phyloP scores from a whole-genome alignment of 2,113 vertebrate genomes.

The Phocoena phocoena region DNA sequence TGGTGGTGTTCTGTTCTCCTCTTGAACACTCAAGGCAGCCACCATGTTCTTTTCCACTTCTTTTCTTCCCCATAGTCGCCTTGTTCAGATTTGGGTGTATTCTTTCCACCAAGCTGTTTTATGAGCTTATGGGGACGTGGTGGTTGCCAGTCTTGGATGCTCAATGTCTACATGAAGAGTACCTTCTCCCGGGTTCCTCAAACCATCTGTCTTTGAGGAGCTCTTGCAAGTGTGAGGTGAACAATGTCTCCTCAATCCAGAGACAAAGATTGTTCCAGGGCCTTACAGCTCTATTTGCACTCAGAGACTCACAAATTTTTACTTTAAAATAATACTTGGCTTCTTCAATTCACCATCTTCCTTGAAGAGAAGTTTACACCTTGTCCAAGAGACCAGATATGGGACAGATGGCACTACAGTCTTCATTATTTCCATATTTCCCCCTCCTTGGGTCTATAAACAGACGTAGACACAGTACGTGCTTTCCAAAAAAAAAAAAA shows the following conservation, averaged over 20 bases:
- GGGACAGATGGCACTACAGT: background rate
- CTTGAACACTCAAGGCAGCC: background rate
- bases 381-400: background rate
- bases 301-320: background rate
- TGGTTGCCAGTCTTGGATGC: too few species aligned
- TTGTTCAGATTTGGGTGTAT: background rate
- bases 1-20: background rate
- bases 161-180: background rate
- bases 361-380: background rate
- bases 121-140: too few species aligned
- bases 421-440: background rate
- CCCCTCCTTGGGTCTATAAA: background rate
- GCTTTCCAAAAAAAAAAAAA: background rate
- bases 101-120: background rate
- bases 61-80: background rate
- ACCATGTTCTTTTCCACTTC: background rate
- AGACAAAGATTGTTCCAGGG: background rate
- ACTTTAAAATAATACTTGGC: background rate
- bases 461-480: background rate
- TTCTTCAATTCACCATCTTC: background rate
- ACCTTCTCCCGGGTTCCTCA: background rate
- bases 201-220: background rate
- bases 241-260: background rate
- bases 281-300: background rate
- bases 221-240: background rate